Evolutionary conservation across 2,888 invertebrate genomes (phyloP), one percentile per base, ranked within the genome.

Genomic region (Sminthurinus aureus): DNA sequence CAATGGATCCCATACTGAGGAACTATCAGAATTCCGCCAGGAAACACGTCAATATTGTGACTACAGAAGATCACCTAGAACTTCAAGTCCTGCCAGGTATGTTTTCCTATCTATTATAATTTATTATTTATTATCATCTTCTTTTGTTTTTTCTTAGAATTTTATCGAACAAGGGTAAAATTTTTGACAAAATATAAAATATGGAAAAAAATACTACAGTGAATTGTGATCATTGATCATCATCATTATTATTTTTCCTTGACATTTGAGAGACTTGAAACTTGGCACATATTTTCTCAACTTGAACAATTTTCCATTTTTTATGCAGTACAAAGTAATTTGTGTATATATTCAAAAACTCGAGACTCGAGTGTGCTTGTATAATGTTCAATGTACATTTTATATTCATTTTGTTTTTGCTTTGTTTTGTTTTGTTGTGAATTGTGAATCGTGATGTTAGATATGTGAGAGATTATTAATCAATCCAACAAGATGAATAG

Each of bases 11-110:
- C 50, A 80, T 8, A 88, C 88, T 0, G 87, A 88, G 80, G 88
- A 88, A 73, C 79, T 88, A 50, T 88, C 88, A 0, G 88, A 88
- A 83, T 88, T 85, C 76, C 84, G 88, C 22, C 88, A 88, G 24
- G 88, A 88, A 69, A 85, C 86, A 75, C 79, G 88, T 71, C 88
- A 88, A 81, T 88, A 88, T 71, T 88, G 86, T 82, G 88, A 88
- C 73, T 88, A 88, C 69, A 80, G 88, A 78, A 83, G 87, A 15
- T 77, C 79, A 50, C 84, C 85, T 11, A 71, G 86, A 38, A 78
- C 83, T 26, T 75, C 84, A n/a, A 85, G 84, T 85, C 85, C 85
- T 22, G 84, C 85, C 71, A 85, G 85, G 85, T 86, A 82, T n/a
- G n/a, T n/a, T n/a, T n/a, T n/a, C n/a, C n/a, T n/a, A 74, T 20